Percentiles rank a stretch among this genome's conserved stretches.
phyloP scores from a whole-genome alignment of 1,140 invertebrate species.

The Procambarus virginalis region DNA sequence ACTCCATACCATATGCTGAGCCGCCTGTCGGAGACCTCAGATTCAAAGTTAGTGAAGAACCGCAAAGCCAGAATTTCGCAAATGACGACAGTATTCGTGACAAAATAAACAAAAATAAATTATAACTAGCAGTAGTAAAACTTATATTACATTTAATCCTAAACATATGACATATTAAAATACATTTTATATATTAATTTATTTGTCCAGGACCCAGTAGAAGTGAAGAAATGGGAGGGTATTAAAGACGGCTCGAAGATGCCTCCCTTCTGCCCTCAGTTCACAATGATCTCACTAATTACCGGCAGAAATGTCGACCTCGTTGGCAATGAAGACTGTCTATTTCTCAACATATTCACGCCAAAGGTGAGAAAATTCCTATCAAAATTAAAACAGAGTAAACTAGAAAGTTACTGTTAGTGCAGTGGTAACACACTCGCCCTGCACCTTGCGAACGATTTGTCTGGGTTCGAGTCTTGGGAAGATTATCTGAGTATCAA shows the following conservation, averaged over 20 bases:
- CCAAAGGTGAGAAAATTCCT: slow-evolving; percentile 75
- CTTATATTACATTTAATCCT: too few relatives aligned
- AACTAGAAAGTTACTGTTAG: too few relatives aligned
- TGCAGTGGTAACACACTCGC: too few relatives aligned
- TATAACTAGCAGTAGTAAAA: too few relatives aligned
- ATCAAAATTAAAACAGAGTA: too few relatives aligned
- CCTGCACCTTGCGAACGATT: too few relatives aligned
- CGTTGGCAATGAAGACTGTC: slow-evolving; percentile 92
- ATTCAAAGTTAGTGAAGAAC: neutral
- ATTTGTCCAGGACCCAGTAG: slow-evolving; percentile 3
- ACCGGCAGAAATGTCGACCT: neutral
- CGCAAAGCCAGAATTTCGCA: too few relatives aligned
- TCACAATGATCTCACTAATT: neutral
- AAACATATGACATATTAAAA: too few relatives aligned
- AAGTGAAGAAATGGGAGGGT: neutral
- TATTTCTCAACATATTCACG: slow-evolving; percentile 92
- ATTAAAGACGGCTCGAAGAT: slow-evolving; percentile 8
- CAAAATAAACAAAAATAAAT: too few relatives aligned
- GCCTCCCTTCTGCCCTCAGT: neutral
- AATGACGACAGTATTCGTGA: too few relatives aligned
- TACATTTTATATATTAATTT: neutral
- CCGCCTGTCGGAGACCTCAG: slow-evolving; percentile 5
- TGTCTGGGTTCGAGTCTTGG: too few relatives aligned
- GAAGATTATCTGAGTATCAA: too few relatives aligned
- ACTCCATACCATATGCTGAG: slow-evolving; percentile 16